Evolutionary conservation across 2,888 invertebrate species (phyloP).

Genomic region (Cephus pulcher): DNA sequence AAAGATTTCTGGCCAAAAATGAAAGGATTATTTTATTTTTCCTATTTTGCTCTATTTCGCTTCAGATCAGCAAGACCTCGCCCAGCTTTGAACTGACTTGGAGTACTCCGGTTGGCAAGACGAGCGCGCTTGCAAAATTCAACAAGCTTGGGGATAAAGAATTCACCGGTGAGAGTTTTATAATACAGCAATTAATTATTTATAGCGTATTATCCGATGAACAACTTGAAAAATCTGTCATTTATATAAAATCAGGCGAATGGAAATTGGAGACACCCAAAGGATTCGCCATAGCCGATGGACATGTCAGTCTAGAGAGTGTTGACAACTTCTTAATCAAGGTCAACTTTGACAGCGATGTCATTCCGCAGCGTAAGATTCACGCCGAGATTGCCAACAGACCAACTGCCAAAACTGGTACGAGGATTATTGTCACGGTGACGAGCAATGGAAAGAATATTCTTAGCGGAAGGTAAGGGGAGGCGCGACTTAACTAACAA

Average conservation of each 20-base stretch:
- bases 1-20: too few species aligned
- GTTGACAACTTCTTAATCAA: slow-evolving; percentile 76
- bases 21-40: too few species aligned
- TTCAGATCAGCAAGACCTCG: slow-evolving; percentile 67
- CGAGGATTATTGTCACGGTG: slow-evolving; percentile 74
- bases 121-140: slow-evolving; percentile 65
- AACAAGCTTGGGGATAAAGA: slow-evolving; percentile 70
- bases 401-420: slow-evolving; percentile 70
- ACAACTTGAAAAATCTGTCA: neutral
- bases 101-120: slow-evolving; percentile 68
- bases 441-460: slow-evolving; percentile 76
- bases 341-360: slow-evolving; percentile 73
- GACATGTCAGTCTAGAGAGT: slow-evolving; percentile 67
- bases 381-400: slow-evolving; percentile 75
- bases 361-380: slow-evolving; percentile 75
- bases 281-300: slow-evolving; percentile 68
- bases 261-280: slow-evolving; percentile 57
- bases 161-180: slow-evolving; percentile 68
- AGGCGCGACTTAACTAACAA: slow-evolving; percentile 19
- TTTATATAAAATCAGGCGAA: slow-evolving; percentile 39
- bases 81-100: slow-evolving; percentile 72
- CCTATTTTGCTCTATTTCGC: too few species aligned
- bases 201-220: too few species aligned
- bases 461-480: slow-evolving; percentile 74
- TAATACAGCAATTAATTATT: neutral